phyloP scores from a whole-genome alignment of 2,113 vertebrate species.

The Oxyura jamaicensis region DNA sequence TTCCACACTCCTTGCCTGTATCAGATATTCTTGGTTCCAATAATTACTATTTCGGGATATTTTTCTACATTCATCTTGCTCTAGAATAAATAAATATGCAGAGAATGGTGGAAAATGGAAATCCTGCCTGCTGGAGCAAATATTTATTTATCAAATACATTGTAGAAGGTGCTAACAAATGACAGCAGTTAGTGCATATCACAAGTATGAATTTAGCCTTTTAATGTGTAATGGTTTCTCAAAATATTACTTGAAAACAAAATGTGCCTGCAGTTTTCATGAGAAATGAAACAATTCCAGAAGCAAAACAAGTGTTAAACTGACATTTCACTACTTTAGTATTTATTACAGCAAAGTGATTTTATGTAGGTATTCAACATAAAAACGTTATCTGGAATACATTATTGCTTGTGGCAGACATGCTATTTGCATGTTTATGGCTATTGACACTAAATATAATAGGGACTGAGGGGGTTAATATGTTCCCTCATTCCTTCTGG shows the following conservation, averaged over 20 bases:
- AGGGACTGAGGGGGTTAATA: background rate
- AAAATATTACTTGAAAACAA: background rate
- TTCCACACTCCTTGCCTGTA: background rate
- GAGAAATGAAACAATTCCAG: background rate
- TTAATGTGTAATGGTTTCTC: background rate
- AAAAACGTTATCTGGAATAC: background rate
- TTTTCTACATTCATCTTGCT: background rate
- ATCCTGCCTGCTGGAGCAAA: background rate
- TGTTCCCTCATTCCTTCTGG: background rate
- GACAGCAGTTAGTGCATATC: background rate
- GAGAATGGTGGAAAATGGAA: background rate
- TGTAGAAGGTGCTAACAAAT: background rate
- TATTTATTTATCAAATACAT: background rate
- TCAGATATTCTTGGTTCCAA: background rate
- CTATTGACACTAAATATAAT: background rate
- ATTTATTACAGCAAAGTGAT: background rate
- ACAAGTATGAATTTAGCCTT: background rate
- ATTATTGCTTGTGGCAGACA: accelerated
- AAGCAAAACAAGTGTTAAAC: accelerated
- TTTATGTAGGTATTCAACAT: background rate
- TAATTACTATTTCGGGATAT: conserved; percentile 2
- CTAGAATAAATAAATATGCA: background rate
- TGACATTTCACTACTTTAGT: background rate
- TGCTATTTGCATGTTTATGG: background rate
- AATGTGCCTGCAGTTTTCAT: background rate